These are phyloP conservation scores for Thalassaphorura encarpata DNA, from an alignment of 1,140 invertebrate genomes.

Conservation along the genomic window DNA sequence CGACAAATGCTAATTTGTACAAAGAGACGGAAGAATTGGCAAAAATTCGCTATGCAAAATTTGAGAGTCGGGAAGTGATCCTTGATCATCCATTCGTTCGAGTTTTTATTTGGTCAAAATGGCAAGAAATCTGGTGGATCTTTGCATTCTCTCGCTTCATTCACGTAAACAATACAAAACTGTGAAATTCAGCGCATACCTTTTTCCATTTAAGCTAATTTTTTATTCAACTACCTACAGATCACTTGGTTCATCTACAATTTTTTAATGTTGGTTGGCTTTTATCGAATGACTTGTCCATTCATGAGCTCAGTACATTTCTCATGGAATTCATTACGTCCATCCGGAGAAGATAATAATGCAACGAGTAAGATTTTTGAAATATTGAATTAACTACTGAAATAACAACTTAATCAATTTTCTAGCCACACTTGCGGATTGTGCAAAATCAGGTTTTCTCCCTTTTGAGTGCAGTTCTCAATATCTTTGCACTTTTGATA, in stretches of 20 bases:
- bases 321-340: slow-evolving; percentile 4
- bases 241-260: slow-evolving; percentile 5
- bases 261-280: background rate
- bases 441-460: no score
- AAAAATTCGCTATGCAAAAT: slow-evolving; percentile 5
- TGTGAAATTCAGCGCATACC: no score
- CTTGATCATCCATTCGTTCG: background rate
- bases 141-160: background rate
- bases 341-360: background rate
- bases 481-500: background rate
- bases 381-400: background rate
- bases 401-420: background rate
- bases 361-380: slow-evolving; percentile 2
- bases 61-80: slow-evolving; percentile 1
- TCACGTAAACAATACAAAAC: slow-evolving; percentile 2
- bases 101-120: slow-evolving; percentile 2
- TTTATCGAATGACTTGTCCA: slow-evolving; percentile 3
- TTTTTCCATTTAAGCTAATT: background rate
- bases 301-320: background rate
- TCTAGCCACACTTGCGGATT: no score
- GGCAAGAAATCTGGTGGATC: background rate
- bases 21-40: slow-evolving; percentile 10
- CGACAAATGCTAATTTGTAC: background rate
- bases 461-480: background rate
- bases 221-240: background rate